Conservation (phyloP, 2,797 vertebrate genomes). For the Cyclopterus lumpus region DNA sequence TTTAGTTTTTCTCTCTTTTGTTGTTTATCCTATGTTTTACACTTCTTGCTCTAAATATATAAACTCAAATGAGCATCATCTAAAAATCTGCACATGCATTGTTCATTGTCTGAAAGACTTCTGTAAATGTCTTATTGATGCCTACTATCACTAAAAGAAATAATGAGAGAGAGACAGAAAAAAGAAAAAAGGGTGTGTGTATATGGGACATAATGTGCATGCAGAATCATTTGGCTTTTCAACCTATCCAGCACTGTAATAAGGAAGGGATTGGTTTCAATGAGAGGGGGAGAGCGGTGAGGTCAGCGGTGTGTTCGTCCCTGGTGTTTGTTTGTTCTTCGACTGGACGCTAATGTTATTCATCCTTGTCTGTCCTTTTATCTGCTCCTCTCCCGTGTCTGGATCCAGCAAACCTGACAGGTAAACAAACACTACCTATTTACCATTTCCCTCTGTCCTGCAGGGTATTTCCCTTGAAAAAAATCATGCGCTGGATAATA, state of each 20-base stretch:
- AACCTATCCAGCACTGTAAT: conserved; percentile 21
- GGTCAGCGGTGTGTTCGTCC: conserved; percentile 46
- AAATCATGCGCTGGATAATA: conserved; percentile 42
- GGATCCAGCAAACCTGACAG: conserved; percentile 98
- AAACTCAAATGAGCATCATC: too few relatives aligned
- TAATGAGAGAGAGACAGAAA: too few relatives aligned
- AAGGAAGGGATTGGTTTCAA: conserved; percentile 25
- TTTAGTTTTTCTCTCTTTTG: too few relatives aligned
- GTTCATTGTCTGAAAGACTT: too few relatives aligned
- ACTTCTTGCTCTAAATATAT: too few relatives aligned
- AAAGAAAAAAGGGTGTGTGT: too few relatives aligned
- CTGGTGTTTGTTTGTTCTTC: conserved; percentile 35
- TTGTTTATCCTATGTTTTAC: too few relatives aligned
- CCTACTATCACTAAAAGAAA: too few relatives aligned
- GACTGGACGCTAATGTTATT: conserved; percentile 69
- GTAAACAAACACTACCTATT: conserved; percentile 83
- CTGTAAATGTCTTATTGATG: too few relatives aligned
- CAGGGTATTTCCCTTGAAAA: conserved; percentile 44
- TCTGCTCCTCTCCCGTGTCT: conserved; percentile 84
- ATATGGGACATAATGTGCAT: conserved; percentile 5
- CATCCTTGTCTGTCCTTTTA: conserved; percentile 78
- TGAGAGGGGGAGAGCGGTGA: conserved; percentile 24
- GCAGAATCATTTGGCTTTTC: conserved; percentile 23
- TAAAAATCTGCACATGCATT: too few relatives aligned
- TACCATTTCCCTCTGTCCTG: conserved; percentile 50